These are phyloP conservation scores for Tetheella fluctuosa DNA, from an alignment of 2,888 invertebrate genomes.

Conservation along the genomic window DNA sequence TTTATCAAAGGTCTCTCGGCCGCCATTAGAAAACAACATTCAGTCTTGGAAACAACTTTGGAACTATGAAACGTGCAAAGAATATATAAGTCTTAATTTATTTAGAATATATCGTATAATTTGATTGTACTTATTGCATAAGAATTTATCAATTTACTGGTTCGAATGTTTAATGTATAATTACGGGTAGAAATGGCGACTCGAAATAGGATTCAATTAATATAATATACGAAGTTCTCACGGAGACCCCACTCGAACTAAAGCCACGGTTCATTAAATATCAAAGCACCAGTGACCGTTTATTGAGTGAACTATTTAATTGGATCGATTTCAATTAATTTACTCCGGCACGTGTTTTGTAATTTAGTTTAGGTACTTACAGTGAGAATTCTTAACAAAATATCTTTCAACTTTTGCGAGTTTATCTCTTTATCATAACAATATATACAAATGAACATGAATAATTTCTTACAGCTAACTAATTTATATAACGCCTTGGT, in stretches of 20 bases:
- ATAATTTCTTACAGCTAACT: no score
- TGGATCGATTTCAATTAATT: constrained; percentile 5
- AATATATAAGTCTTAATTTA: neutral
- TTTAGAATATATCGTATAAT: neutral
- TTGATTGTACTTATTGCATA: neutral
- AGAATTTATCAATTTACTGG: neutral
- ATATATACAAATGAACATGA: no score
- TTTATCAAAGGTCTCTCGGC: neutral
- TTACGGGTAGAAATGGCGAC: neutral
- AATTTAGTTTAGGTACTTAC: neutral
- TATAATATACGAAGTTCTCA: neutral
- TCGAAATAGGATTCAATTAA: neutral
- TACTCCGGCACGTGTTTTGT: neutral
- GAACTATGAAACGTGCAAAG: neutral
- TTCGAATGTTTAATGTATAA: neutral
- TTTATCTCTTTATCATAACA: no score
- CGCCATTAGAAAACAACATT: neutral
- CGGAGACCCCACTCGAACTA: neutral
- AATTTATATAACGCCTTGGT: no score
- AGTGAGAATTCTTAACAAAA: no score
- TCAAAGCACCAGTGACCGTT: constrained; percentile 4
- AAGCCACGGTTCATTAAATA: neutral
- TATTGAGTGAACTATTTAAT: neutral
- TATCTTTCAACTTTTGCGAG: no score
- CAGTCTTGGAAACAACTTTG: neutral